Base-by-base conservation (phyloP, 2,888 invertebrate genomes). In the Leptura quadrifasciata region DNA sequence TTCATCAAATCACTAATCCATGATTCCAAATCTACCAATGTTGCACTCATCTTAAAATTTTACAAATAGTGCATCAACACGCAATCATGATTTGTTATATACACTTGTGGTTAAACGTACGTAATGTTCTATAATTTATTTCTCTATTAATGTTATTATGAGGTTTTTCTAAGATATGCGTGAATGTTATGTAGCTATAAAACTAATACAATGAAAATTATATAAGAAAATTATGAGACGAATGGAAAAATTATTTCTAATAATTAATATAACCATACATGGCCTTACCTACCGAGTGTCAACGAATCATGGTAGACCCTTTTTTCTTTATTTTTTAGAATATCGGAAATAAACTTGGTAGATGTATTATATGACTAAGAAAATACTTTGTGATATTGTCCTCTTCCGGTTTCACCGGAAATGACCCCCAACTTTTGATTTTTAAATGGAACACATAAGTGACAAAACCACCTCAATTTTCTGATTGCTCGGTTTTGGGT, bases 1-100 rank as follows among this genome's bases (percentile, higher is more conserved):
- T 64, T 73, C 82, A 82, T 81, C 68, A 76, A 76, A 68, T 74
- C 72, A n/a, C 63, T 64, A 15, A 80, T 64, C 76, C 79, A 80
- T 52, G 52, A 68, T n/a, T 67, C 69, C 71, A 35, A 68, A 20
- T 65, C 65, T 15, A 17, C n/a, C 10, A 65, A 17, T 0, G 47
- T 65, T 35, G 31, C 18, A 35, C 24, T 31, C 61, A 61, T 61
- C 10, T 61, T 61, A 17, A 17, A 17, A 17, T 8, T n/a, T 9
- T 18, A 61, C n/a, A 17, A 35, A 18, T 18, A 61, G 35, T 61
- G 10, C 3, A 15, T 4, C 10, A 12, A 21, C 17, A 61, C 9
- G n/a, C 24, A 15, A 8, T 8, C 24, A 27, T 61, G 15, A 2
- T n/a, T 9, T 12, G 1, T 55, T n/a, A 8, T 55, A 55, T 55